These are phyloP conservation scores for Spilosoma lubricipeda DNA, from an alignment of 2,888 invertebrate genomes.

Conservation along the genomic window DNA sequence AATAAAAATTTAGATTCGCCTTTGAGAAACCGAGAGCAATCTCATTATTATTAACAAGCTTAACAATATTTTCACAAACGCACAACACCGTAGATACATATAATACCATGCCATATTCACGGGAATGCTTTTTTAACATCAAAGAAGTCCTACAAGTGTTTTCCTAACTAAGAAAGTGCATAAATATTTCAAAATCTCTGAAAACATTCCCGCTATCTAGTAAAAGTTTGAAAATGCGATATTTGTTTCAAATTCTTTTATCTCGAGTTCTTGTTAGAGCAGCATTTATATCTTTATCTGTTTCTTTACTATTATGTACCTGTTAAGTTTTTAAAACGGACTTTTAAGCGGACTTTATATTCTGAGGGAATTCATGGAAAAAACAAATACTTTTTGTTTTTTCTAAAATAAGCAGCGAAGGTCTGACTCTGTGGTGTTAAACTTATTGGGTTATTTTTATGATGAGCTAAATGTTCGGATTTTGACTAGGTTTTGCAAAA, in stretches of 20 bases:
- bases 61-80: not conserved
- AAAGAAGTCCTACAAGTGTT: constrained; percentile 17
- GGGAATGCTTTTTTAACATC: too few relatives aligned
- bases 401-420: too few relatives aligned
- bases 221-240: constrained; percentile 37
- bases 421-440: not conserved
- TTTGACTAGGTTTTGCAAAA: not conserved
- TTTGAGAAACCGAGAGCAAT: not conserved
- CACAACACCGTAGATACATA: too few relatives aligned
- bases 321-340: constrained; percentile 1
- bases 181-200: constrained; percentile 34
- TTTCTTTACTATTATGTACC: not conserved
- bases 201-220: constrained; percentile 23
- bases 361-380: not conserved
- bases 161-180: constrained; percentile 32
- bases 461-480: not conserved
- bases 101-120: too few relatives aligned
- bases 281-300: constrained; percentile 15
- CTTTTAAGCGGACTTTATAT: not conserved
- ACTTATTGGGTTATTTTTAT: too few relatives aligned
- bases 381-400: not conserved
- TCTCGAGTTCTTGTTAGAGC: constrained; percentile 21
- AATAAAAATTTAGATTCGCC: not conserved
- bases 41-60: not conserved
- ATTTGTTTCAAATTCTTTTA: constrained; percentile 48